These are phyloP conservation scores for Criorhina ranunculi DNA, from an alignment of 2,888 invertebrate species.

Conservation along the genomic window DNA sequence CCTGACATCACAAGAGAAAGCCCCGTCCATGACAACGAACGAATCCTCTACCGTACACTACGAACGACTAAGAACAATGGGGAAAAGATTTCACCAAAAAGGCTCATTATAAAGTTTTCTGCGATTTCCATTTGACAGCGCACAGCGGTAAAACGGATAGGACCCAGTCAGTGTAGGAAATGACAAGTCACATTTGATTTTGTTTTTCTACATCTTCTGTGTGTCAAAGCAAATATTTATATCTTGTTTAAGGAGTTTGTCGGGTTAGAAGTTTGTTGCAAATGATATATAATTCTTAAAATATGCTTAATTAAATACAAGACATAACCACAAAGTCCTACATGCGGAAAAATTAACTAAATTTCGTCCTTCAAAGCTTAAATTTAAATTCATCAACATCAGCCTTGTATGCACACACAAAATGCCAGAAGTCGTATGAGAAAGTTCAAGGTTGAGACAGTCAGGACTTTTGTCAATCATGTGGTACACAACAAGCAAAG, in stretches of 20 bases:
- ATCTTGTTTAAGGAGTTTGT: no score
- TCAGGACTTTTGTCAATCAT: no score
- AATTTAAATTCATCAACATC: no score
- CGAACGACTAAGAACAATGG: conserved; percentile 34
- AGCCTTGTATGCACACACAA: no score
- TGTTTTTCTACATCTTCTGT: not conserved
- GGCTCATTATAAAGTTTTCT: conserved; percentile 62
- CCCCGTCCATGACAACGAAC: conserved; percentile 25
- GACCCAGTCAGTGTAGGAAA: conserved; percentile 21
- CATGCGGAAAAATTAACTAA: no score
- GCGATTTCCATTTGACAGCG: conserved; percentile 43
- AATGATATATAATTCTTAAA: conserved; percentile 2
- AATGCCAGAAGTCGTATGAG: no score
- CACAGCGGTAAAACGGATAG: not conserved
- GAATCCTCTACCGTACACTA: conserved; percentile 1
- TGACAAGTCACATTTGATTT: conserved; percentile 33
- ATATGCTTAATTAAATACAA: no score
- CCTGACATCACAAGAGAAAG: not conserved
- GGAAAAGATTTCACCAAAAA: conserved; percentile 29
- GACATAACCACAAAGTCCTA: no score
- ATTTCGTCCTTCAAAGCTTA: no score
- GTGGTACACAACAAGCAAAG: no score
- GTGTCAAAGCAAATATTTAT: conserved; percentile 39
- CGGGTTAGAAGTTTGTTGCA: conserved; percentile 19
- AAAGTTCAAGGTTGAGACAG: no score